Base-by-base conservation (phyloP, 2,888 invertebrate species). In the Callinectes sapidus region DNA sequence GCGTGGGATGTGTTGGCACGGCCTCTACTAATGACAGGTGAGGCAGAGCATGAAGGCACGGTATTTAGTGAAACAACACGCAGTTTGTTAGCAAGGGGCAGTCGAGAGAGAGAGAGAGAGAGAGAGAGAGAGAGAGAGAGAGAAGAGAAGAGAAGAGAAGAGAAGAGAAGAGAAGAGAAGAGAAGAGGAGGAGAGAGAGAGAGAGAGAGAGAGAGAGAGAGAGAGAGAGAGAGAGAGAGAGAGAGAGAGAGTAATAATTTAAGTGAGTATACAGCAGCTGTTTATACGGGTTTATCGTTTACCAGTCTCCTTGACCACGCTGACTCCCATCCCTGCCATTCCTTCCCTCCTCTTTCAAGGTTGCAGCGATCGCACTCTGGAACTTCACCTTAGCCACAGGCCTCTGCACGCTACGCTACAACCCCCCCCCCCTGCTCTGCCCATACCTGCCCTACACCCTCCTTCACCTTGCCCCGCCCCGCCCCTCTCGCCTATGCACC, bases 151-250 rank as follows among this genome's bases (percentile, higher is more conserved):
- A 8, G 48, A 66, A 48, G 87, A 66, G 48, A 48, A n/a, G n/a
- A n/a, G n/a, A n/a, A n/a, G n/a, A n/a, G n/a, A n/a, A n/a, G n/a
- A n/a, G n/a, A 32, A n/a, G 55, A 55, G 66, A 39, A 18, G 77
- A 39, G 42, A 39, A 42, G 39, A 35, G 42, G 42, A 16, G 28
- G 71, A 71, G 55, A 23, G 77, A 23, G 39, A 66, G 14, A 28
- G 48, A 77, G 28, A 35, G 55, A n/a, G 35, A 48, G 66, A 32
- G 39, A 81, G 77, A 28, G 48, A 71, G 77, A 54, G 71, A 71
- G 77, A 54, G 90, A 77, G 90, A 8, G 48, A 66, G 39, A 48
- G 87, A 66, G 48, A 48, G 77, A 66, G 90, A 48, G 48, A 90
- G 77, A 55, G 85, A 81, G 55, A 14, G 32, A 71, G 42, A 71